A percentile compares a stretch with the other conserved stretches of the same genome.
Conservation (phyloP, 64 coral and sea anemone species). For the Montipora foliosa region DNA sequence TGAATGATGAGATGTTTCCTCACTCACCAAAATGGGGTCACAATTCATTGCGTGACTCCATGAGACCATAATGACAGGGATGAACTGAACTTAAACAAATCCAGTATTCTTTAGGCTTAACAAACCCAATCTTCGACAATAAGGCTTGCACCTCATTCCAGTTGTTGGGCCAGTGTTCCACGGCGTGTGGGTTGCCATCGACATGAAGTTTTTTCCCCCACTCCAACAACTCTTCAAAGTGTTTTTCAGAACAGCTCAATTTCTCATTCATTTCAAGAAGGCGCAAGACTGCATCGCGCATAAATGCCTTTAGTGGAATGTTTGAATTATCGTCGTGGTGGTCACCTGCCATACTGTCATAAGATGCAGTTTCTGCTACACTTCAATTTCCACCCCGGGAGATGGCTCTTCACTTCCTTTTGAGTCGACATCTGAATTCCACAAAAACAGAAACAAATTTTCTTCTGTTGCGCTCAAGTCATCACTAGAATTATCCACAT, state of each 20-base stretch:
- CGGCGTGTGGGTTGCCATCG: not conserved
- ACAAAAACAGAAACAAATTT: not conserved
- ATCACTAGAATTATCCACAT: not conserved
- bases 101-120: conserved; percentile 27
- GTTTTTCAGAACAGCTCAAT: conserved; percentile 6
- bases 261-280: conserved; percentile 33
- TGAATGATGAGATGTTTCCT: conserved; percentile 57
- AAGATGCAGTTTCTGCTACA: not conserved
- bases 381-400: not conserved
- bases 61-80: conserved; percentile 55
- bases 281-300: conserved; percentile 43
- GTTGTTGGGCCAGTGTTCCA: conserved; percentile 33
- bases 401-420: not conserved
- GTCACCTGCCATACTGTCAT: not conserved
- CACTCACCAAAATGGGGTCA: conserved; percentile 68
- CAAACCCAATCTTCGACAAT: conserved; percentile 23
- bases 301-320: conserved; percentile 28
- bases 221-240: conserved; percentile 52
- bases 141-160: conserved; percentile 52
- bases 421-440: conserved; percentile 1
- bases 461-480: not conserved
- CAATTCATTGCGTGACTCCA: conserved; percentile 35
- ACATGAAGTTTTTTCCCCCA: conserved; percentile 38
- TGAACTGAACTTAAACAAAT: conserved; percentile 63
- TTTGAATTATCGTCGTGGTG: not conserved